Conservation (phyloP, 2,113 vertebrate genomes). For the Sinocyclocheilus anshuiensis region DNA sequence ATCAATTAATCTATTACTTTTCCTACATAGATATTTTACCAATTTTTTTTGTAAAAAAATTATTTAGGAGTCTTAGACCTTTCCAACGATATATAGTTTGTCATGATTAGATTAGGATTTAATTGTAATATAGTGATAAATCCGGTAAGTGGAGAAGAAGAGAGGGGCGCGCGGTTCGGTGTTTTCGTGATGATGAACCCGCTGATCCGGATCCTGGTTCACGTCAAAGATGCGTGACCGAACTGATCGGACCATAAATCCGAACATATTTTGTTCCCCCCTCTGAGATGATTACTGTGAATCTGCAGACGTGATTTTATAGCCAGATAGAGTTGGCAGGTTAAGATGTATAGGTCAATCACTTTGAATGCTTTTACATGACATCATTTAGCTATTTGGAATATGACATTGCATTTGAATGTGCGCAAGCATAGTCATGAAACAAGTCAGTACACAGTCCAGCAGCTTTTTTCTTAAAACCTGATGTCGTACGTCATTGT, state of each 20-base stretch:
- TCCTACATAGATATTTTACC: too few species aligned
- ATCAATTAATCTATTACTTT: too few species aligned
- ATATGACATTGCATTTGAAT: background rate
- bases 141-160: constrained; percentile 84
- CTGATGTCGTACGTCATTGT: constrained; percentile 18
- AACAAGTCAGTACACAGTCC: background rate
- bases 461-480: background rate
- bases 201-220: background rate
- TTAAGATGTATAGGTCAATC: constrained; percentile 5
- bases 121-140: constrained; percentile 66
- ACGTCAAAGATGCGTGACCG: background rate
- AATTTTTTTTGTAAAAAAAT: too few species aligned
- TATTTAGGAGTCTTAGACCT: too few species aligned
- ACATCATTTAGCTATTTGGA: background rate
- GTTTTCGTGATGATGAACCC: background rate
- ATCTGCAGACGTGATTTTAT: constrained; percentile 32
- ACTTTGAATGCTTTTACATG: background rate
- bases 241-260: background rate
- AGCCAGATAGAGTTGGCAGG: background rate
- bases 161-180: constrained; percentile 54
- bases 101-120: too few species aligned
- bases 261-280: background rate
- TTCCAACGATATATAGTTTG: too few species aligned
- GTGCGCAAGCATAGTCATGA: too few species aligned
- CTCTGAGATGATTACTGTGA: background rate